Conservation (phyloP, 2,797 vertebrate species). For the Heliangelus exortis region DNA sequence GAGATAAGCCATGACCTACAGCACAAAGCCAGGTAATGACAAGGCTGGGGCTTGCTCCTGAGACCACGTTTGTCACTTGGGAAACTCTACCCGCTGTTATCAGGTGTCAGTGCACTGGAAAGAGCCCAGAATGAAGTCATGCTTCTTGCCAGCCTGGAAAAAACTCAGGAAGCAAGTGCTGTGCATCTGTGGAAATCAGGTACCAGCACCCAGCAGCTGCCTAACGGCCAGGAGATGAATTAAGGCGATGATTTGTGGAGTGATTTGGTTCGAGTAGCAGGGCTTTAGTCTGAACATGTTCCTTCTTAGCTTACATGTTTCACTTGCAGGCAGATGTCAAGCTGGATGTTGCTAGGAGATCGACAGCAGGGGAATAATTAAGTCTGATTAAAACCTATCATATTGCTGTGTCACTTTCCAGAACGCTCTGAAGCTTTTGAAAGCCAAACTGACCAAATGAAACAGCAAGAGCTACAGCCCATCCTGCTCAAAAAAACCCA, state of each 20-base stretch:
- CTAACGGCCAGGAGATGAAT: not conserved
- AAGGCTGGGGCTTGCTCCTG: slow-evolving; percentile 41
- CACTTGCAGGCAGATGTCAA: slow-evolving; percentile 63
- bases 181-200: not conserved
- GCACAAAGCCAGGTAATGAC: not conserved
- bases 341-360: slow-evolving; percentile 66
- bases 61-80: not conserved
- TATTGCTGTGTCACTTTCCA: slow-evolving; percentile 12
- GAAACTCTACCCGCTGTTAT: slow-evolving; percentile 14
- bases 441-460: slow-evolving; percentile 27
- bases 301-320: slow-evolving; percentile 44
- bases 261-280: slow-evolving; percentile 40
- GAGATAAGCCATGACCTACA: slow-evolving; percentile 19
- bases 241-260: slow-evolving; percentile 30
- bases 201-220: not conserved
- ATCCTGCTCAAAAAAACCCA: not conserved
- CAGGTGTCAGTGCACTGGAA: slow-evolving; percentile 29
- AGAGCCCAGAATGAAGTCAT: not conserved
- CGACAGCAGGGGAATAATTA: slow-evolving; percentile 63
- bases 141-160: not conserved
- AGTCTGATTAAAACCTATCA: slow-evolving; percentile 63
- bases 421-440: slow-evolving; percentile 36
- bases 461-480: not conserved
- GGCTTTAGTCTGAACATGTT: slow-evolving; percentile 41
- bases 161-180: not conserved